phyloP scores from a whole-genome alignment of 2,113 vertebrate genomes.

The Oplegnathus fasciatus region DNA sequence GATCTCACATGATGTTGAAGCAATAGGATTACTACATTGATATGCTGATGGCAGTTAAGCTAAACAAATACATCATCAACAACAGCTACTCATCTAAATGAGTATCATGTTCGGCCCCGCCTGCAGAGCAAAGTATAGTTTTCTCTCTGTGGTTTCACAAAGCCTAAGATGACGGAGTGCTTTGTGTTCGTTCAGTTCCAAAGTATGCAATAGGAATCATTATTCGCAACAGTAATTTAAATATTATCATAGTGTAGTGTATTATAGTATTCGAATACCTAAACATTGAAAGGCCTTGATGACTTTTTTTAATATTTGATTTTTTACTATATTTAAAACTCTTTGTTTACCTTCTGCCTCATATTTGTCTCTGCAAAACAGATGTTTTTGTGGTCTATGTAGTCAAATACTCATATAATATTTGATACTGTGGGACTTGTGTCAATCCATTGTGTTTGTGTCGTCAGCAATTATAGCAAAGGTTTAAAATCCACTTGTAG shows the following conservation, averaged over 20 bases:
- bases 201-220: neutral
- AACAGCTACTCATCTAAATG: neutral
- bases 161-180: neutral
- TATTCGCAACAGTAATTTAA: neutral
- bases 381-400: neutral
- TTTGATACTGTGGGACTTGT: neutral
- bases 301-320: neutral
- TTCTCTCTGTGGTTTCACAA: neutral
- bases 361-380: neutral
- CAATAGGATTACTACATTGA: neutral
- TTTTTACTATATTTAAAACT: neutral
- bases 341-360: neutral
- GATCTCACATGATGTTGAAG: neutral
- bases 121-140: slow-evolving; percentile 13
- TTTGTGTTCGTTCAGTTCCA: slow-evolving; percentile 8
- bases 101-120: neutral
- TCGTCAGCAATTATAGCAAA: neutral
- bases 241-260: neutral
- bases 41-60: neutral
- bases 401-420: neutral
- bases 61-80: neutral
- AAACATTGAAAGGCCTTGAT: neutral
- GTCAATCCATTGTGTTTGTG: neutral
- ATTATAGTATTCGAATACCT: neutral
- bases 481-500: neutral